Evolutionary conservation across 2,888 invertebrate species (phyloP).

Genomic region (Parnassius glacialis): DNA sequence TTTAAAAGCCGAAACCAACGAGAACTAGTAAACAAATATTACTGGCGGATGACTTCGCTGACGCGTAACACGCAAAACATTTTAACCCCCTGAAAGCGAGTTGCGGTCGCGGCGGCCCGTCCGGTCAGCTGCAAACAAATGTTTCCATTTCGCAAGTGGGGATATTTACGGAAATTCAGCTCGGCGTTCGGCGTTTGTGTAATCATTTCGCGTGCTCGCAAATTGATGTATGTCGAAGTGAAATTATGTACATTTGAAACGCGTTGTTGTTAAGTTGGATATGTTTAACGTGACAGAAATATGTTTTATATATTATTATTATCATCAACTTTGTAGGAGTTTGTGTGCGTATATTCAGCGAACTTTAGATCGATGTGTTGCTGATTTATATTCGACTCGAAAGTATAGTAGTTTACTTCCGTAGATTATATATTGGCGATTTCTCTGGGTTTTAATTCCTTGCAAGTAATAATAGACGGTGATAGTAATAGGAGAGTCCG

Average conservation of each 20-base stretch:
- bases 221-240: not conserved
- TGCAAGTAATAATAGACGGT: too few species aligned
- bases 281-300: too few species aligned
- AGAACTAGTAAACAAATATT: constrained; percentile 8
- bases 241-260: not conserved
- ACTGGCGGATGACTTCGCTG: constrained; percentile 23
- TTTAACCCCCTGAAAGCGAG: constrained; percentile 57
- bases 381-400: too few species aligned
- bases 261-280: too few species aligned
- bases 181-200: not conserved
- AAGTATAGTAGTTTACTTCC: too few species aligned
- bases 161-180: constrained; percentile 4
- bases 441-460: too few species aligned
- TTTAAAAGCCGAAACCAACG: not conserved
- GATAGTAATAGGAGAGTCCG: too few species aligned
- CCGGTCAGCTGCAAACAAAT: constrained; percentile 24
- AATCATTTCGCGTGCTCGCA: not conserved
- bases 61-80: constrained; percentile 64
- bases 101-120: constrained; percentile 44
- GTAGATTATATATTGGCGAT: too few species aligned
- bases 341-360: too few species aligned
- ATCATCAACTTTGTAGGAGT: too few species aligned
- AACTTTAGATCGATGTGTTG: too few species aligned
- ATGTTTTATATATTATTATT: too few species aligned
- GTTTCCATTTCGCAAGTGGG: constrained; percentile 15